Evolutionary conservation across 2,888 invertebrate species (phyloP).

Genomic region (Mesorhabditis sp.): DNA sequence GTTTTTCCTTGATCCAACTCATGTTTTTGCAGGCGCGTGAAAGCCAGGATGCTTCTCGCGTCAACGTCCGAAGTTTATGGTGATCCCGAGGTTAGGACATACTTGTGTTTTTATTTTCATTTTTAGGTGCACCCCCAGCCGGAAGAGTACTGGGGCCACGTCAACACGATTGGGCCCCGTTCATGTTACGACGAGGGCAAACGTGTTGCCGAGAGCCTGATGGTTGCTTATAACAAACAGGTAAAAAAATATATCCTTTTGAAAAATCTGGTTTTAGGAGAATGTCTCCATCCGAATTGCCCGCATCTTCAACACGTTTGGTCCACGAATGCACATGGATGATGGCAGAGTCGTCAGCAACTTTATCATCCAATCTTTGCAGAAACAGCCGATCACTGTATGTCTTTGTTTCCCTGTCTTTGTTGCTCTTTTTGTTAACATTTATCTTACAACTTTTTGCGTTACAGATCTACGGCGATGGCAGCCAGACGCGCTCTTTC

Average conservation of each 20-base stretch:
- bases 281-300: conserved; percentile 90
- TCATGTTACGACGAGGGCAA: conserved; percentile 99
- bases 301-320: conserved; percentile 96
- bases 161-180: conserved; percentile 83
- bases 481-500: conserved; percentile 78
- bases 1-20: conserved; percentile 6
- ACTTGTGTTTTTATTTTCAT: neutral
- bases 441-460: neutral
- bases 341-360: conserved; percentile 98
- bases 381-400: conserved; percentile 88
- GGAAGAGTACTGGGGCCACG: conserved; percentile 92
- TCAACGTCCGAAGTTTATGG: conserved; percentile 99
- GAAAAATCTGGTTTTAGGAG: conserved; percentile 67
- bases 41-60: conserved; percentile 69
- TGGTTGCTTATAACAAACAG: conserved; percentile 90
- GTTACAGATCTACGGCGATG: conserved; percentile 64
- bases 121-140: conserved; percentile 79
- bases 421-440: neutral
- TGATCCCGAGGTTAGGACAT: conserved; percentile 74
- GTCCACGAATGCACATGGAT: conserved; percentile 96
- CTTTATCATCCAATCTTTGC: conserved; percentile 91
- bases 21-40: conserved; percentile 44
- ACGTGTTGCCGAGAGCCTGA: conserved; percentile 88
- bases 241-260: conserved; percentile 40
- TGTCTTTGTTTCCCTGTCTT: conserved; percentile 1